Percentiles rank a stretch among this genome's conserved stretches.
phyloP scores from a whole-genome alignment of 2,797 vertebrate genomes.

The Perodicticus potto region DNA sequence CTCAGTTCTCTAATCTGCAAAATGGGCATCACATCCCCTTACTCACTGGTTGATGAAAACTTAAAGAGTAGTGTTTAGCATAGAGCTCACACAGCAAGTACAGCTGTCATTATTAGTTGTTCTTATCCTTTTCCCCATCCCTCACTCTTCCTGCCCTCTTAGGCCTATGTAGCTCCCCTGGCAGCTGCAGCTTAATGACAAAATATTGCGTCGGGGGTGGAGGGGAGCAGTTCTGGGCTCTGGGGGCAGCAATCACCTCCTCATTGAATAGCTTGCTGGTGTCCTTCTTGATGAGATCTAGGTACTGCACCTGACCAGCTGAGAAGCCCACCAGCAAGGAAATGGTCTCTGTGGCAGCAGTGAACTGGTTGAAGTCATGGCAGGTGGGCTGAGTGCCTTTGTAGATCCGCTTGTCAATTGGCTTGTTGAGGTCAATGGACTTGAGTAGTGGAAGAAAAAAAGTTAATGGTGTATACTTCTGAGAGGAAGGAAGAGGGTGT shows the following conservation, averaged over 20 bases:
- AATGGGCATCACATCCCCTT: background rate
- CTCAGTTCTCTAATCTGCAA: background rate
- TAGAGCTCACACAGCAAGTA: fast-evolving
- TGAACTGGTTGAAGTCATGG: constrained; percentile 96
- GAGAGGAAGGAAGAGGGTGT: constrained; percentile 68
- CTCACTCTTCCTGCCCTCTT: background rate
- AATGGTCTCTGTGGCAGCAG: constrained; percentile 93
- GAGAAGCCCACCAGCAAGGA: constrained; percentile 95
- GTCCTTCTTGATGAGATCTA: constrained; percentile 96
- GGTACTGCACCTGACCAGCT: constrained; percentile 94
- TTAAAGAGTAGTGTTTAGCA: background rate
- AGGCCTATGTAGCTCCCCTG: background rate
- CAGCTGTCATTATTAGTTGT: background rate
- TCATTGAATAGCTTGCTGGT: constrained; percentile 96
- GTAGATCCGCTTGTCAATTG: constrained; percentile 96
- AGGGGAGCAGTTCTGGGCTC: background rate
- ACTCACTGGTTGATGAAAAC: background rate
- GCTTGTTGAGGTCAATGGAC: constrained; percentile 95
- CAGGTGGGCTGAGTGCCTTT: constrained; percentile 96
- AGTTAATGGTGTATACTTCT: constrained; percentile 51
- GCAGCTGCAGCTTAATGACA: background rate
- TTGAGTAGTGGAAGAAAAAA: constrained; percentile 76
- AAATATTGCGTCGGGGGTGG: background rate
- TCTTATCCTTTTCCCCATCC: background rate
- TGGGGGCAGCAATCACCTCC: constrained; percentile 88